These are phyloP conservation scores for Dynastes tityus DNA, from an alignment of 2,888 invertebrate genomes.

Conservation along the genomic window DNA sequence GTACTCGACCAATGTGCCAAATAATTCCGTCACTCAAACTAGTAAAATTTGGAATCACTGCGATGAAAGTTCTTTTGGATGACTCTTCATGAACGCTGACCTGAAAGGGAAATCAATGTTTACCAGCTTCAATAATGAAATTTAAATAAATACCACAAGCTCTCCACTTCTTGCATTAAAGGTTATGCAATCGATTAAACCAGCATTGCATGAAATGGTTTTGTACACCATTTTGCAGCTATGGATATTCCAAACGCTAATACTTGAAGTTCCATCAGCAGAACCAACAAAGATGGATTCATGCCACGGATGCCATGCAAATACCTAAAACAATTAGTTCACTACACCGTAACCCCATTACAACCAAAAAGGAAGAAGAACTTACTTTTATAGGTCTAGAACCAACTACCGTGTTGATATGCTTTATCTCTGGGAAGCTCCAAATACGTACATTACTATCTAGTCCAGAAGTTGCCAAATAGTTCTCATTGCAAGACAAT, in stretches of 20 bases:
- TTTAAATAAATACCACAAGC: constrained; percentile 65
- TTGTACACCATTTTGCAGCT: constrained; percentile 47
- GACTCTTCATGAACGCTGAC: constrained; percentile 34
- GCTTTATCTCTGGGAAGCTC: constrained; percentile 54
- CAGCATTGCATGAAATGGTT: constrained; percentile 61
- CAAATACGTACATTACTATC: constrained; percentile 58
- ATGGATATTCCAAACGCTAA: constrained; percentile 56
- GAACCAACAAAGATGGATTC: constrained; percentile 68
- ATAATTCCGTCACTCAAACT: constrained; percentile 57
- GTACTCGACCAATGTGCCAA: constrained; percentile 57
- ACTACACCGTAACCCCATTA: neutral
- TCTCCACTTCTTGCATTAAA: constrained; percentile 70
- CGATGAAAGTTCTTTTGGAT: constrained; percentile 34
- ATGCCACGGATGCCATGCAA: constrained; percentile 72
- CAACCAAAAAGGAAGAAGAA: neutral
- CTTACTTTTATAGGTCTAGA: constrained; percentile 35
- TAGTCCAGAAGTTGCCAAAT: constrained; percentile 58
- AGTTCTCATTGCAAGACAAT: constrained; percentile 59
- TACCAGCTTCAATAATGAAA: constrained; percentile 54
- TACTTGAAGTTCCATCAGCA: constrained; percentile 51
- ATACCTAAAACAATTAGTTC: constrained; percentile 54
- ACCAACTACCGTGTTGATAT: constrained; percentile 13
- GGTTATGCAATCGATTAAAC: constrained; percentile 65
- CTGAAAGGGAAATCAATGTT: constrained; percentile 5
- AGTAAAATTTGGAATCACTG: constrained; percentile 54